Evolutionary conservation across 2,888 invertebrate genomes (phyloP).

Genomic region (Lathronympha strigana): DNA sequence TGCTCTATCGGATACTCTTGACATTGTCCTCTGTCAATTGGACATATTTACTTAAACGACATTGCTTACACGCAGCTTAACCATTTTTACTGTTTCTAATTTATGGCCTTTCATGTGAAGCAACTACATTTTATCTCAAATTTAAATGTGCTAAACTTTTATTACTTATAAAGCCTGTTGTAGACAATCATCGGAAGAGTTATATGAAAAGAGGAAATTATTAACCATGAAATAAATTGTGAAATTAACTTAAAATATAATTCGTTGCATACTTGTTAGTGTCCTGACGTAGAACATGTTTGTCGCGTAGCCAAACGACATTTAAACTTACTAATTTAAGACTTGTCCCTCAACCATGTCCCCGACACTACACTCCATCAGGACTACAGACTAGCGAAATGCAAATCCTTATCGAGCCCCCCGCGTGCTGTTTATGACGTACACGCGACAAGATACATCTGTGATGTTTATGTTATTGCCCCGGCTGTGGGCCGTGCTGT

Average conservation of each 20-base stretch:
- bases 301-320: conserved; percentile 15
- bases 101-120: background rate
- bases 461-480: conserved; percentile 65
- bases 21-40: conserved; percentile 30
- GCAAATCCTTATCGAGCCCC: conserved; percentile 54
- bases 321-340: conserved; percentile 20
- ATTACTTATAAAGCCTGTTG: too few species aligned
- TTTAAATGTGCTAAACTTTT: too few species aligned
- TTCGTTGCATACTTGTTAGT: background rate
- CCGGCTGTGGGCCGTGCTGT: conserved; percentile 52
- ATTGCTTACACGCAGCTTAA: conserved; percentile 2
- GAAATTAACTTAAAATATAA: background rate
- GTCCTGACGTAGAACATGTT: conserved; percentile 1
- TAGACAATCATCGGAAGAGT: too few species aligned
- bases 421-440: conserved; percentile 58
- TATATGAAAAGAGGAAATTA: background rate
- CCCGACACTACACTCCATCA: conserved; percentile 28
- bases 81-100: conserved; percentile 6
- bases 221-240: background rate
- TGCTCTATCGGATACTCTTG: conserved; percentile 29
- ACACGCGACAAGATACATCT: conserved; percentile 59
- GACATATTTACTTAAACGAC: conserved; percentile 26
- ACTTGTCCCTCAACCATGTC: conserved; percentile 26
- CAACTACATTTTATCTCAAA: background rate
- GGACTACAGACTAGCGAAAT: conserved; percentile 39